A percentile compares a stretch with the other conserved stretches of the same genome.
Evolutionary conservation across 2,888 invertebrate genomes (phyloP).

Genomic region (Ariolimax columbianus): DNA sequence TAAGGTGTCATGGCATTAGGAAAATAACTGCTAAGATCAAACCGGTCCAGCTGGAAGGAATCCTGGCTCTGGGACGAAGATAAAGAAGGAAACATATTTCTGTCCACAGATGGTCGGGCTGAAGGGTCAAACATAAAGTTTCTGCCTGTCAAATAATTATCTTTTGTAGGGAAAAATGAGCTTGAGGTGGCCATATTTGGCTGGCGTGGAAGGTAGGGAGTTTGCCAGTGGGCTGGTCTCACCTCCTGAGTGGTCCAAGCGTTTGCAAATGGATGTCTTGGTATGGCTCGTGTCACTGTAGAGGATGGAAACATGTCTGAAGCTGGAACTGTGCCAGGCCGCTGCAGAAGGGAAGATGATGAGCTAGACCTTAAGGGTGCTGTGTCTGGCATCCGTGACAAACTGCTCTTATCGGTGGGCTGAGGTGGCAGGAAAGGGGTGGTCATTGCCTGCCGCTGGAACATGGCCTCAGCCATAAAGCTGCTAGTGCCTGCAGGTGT

Average conservation of each 20-base stretch:
- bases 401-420: constrained; percentile 52
- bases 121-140: constrained; percentile 74
- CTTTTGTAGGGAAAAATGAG: constrained; percentile 66
- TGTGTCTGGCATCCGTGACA: constrained; percentile 68
- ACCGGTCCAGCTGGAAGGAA: constrained; percentile 64
- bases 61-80: constrained; percentile 65
- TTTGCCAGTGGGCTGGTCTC: constrained; percentile 71
- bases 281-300: constrained; percentile 67
- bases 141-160: constrained; percentile 68
- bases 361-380: constrained; percentile 60
- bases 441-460: constrained; percentile 69
- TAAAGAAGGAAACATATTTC: constrained; percentile 71
- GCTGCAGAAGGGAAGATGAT: constrained; percentile 63
- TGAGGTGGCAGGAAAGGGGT: constrained; percentile 62
- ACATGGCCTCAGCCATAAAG: constrained; percentile 70
- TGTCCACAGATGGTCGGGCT: constrained; percentile 62
- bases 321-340: constrained; percentile 64
- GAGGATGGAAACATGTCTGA: constrained; percentile 68
- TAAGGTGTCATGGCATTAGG: constrained; percentile 50
- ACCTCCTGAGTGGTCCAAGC: constrained; percentile 73
- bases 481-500: constrained; percentile 56
- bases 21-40: constrained; percentile 73
- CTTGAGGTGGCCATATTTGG: constrained; percentile 64
- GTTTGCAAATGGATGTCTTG: constrained; percentile 71
- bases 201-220: constrained; percentile 68